Evolutionary conservation across 1,140 invertebrate species (phyloP), one percentile per base, ranked within the genome.

Genomic region (Drosophila busckii): DNA sequence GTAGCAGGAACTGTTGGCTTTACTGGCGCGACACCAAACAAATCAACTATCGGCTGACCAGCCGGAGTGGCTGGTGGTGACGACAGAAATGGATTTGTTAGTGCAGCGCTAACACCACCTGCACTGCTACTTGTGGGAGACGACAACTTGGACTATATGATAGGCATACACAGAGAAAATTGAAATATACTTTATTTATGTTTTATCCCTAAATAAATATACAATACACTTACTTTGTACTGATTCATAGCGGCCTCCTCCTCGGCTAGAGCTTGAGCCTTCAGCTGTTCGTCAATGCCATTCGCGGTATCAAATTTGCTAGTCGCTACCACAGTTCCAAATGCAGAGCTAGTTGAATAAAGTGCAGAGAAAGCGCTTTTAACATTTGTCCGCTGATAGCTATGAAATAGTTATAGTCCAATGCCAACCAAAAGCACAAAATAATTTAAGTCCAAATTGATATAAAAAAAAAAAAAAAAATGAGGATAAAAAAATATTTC

Each of bases 201-300:
- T 40, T 17, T 9, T 35, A 13, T 32, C 13, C 1, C 1, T 1
- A 34, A 37, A 7, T n/a, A 26, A 3, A 3, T 12, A 42, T n/a
- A 28, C 2, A 22, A 22, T 23, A 26, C 37, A 71, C 78, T 87
- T 89, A 97, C 96, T 92, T 97, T 98, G 80, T 97, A 95, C 86
- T 97, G 95, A 88, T 96, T 97, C 90, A 98, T 93, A 20, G 94
- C 94, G 17, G 95, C 95, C 88, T 97, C 96, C 88, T 98, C 97
- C 87, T 99, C 97, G 32, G 97, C 97, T 17, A 98, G 89, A 20
- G 93, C 95, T 87, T 95, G 93, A 70, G 94, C 93, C 76, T 94
- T 93, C 2, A 97, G 88, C 46, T 92, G 92, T 70, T 98, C 96
- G 69, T 97, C 95, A 56, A 95, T 94, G 73, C 93, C 93, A 84